Conservation (phyloP, 30 jellyfish, hydroid and myxozoan species). For the Calvadosia cruxmelitensis region DNA sequence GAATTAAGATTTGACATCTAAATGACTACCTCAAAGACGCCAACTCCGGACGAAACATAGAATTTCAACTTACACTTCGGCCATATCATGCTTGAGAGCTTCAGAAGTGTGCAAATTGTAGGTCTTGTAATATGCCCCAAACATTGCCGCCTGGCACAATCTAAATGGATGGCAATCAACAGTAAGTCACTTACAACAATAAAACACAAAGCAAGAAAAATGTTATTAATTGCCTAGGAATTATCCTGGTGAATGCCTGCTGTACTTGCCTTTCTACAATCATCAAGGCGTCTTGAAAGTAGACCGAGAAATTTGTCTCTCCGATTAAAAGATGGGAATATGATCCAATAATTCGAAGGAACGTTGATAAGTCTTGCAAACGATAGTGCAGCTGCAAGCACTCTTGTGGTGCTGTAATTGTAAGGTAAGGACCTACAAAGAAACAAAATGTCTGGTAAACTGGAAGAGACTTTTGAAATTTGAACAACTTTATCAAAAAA, state of each 20-base stretch:
- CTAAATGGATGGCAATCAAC: too few relatives aligned
- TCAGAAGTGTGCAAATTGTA: constrained; percentile 27
- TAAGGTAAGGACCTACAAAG: constrained; percentile 15
- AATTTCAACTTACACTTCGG: constrained; percentile 54
- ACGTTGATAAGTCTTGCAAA: constrained; percentile 45
- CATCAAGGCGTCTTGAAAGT: constrained; percentile 48
- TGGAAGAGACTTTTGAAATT: too few relatives aligned
- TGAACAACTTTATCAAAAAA: too few relatives aligned
- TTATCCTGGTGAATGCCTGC: too few relatives aligned
- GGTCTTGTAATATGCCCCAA: constrained; percentile 68
- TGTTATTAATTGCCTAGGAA: too few relatives aligned
- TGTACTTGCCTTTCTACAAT: constrained; percentile 44
- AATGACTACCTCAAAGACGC: too few relatives aligned
- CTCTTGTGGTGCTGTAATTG: constrained; percentile 18
- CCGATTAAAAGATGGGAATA: constrained; percentile 66
- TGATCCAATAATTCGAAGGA: constrained; percentile 54
- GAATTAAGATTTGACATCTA: too few relatives aligned
- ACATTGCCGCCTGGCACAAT: constrained; percentile 51
- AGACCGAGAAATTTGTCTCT: constrained; percentile 41
- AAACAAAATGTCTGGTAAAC: too few relatives aligned
- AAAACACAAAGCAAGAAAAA: too few relatives aligned
- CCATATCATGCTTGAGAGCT: constrained; percentile 30
- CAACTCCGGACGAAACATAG: too few relatives aligned
- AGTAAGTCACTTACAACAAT: too few relatives aligned
- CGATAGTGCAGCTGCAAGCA: constrained; percentile 22